Conservation (phyloP, 2,113 vertebrate species). For the Aplodontia rufa region DNA sequence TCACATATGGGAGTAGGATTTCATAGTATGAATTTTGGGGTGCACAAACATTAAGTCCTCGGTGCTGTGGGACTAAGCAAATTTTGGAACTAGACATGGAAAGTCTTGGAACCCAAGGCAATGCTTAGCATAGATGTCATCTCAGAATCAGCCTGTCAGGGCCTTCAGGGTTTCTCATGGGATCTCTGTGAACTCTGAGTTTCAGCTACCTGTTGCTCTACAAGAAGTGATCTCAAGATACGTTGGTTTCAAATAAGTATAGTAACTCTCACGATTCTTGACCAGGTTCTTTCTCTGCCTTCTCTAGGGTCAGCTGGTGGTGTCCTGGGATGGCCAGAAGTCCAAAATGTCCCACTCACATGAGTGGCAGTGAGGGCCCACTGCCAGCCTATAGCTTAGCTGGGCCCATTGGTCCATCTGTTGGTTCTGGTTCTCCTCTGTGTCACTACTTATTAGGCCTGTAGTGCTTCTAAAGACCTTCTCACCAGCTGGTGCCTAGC, state of each 20-base stretch:
- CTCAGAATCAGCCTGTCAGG: neutral
- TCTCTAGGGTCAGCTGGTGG: neutral
- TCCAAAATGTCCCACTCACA: neutral
- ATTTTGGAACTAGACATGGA: neutral
- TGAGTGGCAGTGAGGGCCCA: no score
- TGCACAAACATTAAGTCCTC: neutral
- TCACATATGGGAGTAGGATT: neutral
- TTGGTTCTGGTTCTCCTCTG: neutral
- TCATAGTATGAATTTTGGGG: neutral
- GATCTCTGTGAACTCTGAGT: neutral
- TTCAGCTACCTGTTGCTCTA: neutral
- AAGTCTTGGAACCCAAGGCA: neutral
- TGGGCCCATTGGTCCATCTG: rapidly evolving
- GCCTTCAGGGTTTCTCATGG: neutral
- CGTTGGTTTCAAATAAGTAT: neutral
- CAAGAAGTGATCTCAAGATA: neutral
- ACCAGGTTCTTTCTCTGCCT: neutral
- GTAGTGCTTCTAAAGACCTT: neutral
- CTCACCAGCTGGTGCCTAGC: neutral
- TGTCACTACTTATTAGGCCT: neutral
- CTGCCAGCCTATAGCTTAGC: neutral
- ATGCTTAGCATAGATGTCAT: neutral
- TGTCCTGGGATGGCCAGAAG: neutral
- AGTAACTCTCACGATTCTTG: neutral
- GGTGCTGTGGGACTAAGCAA: neutral